These are phyloP conservation scores for Oryzias sinensis DNA, from an alignment of 2,797 vertebrate genomes.

Conservation along the genomic window DNA sequence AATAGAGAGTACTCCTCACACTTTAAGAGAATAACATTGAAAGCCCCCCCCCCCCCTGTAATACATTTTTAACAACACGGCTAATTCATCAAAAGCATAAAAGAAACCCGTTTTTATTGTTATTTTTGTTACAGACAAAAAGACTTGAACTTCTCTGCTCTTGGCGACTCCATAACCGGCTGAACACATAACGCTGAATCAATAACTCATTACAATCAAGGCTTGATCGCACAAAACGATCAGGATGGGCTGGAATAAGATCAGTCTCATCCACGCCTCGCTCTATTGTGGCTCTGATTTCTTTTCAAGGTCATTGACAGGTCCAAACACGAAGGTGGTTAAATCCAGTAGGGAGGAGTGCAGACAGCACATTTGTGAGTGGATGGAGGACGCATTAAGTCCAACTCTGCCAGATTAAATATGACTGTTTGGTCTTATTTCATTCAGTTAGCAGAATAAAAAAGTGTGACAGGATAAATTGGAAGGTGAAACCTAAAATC, in stretches of 20 bases:
- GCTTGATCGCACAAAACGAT: conserved; percentile 42
- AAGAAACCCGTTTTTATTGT: conserved; percentile 38
- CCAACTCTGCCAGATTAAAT: too few relatives aligned
- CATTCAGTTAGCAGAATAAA: too few relatives aligned
- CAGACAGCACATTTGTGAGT: neutral
- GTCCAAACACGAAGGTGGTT: conserved; percentile 54
- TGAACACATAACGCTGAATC: conserved; percentile 42
- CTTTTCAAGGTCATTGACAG: conserved; percentile 45
- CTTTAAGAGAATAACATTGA: conserved; percentile 43
- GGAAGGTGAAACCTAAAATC: too few relatives aligned
- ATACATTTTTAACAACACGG: conserved; percentile 41
- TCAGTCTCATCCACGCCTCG: conserved; percentile 23
- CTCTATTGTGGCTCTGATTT: conserved; percentile 32
- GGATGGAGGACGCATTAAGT: neutral
- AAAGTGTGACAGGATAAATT: too few relatives aligned
- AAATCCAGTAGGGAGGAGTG: conserved; percentile 24
- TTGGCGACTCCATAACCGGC: conserved; percentile 34
- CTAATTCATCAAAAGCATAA: conserved; percentile 47
- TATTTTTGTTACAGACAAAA: conserved; percentile 30
- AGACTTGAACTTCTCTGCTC: conserved; percentile 37
- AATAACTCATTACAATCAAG: conserved; percentile 39
- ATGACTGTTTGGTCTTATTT: too few relatives aligned
- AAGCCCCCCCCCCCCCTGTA: conserved; percentile 19
- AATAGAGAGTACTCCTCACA: conserved; percentile 48
- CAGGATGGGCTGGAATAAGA: conserved; percentile 29